Conservation (phyloP, 2,113 vertebrate genomes). For the Python bivittatus region DNA sequence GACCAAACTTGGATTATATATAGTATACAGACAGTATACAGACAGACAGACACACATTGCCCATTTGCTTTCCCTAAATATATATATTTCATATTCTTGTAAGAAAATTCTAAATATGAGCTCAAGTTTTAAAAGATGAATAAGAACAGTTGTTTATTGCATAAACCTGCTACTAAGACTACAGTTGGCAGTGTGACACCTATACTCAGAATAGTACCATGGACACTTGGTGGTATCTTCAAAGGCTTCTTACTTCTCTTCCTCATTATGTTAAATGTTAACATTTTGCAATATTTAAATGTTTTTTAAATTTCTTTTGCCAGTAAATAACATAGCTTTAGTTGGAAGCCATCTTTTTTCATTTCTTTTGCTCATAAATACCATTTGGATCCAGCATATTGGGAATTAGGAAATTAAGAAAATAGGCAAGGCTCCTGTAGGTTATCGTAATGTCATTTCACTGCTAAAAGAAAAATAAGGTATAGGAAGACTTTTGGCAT, state of each 20-base stretch:
- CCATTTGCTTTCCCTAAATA: background rate
- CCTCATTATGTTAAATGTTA: background rate
- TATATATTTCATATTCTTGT: background rate
- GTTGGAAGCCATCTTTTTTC: background rate
- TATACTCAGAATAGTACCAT: background rate
- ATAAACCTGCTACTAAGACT: background rate
- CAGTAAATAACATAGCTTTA: background rate
- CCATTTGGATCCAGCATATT: background rate
- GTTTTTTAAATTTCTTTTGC: background rate
- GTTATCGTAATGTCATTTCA: background rate
- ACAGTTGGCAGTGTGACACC: background rate
- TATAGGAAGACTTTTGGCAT: background rate
- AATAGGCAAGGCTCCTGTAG: background rate
- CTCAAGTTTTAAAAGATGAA: background rate
- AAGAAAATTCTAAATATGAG: background rate
- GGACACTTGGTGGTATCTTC: background rate
- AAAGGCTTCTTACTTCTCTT: background rate
- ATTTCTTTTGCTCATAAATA: background rate
- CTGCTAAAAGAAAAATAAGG: background rate
- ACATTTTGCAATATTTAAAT: background rate
- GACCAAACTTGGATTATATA: slow-evolving; percentile 47
- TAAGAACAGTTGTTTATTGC: background rate
- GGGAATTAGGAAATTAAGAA: background rate
- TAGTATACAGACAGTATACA: background rate
- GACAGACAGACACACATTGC: background rate